Conservation (phyloP, 1,140 invertebrate genomes). For the Pseudomyrmex sp. region DNA sequence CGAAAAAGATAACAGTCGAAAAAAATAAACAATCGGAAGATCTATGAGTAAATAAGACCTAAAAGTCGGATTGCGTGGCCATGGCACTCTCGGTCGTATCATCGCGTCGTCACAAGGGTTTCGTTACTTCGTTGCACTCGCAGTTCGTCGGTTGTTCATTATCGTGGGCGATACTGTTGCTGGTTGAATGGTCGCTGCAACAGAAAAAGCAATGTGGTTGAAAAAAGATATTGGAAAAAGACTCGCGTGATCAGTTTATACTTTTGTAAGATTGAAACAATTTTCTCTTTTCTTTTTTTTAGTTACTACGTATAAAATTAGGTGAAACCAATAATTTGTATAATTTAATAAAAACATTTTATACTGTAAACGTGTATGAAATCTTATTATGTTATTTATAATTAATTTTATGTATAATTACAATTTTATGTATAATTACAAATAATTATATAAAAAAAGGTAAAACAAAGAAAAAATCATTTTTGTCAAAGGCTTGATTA, state of each 20-base stretch:
- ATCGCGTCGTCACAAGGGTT: slow-evolving; percentile 88
- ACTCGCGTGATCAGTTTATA: background rate
- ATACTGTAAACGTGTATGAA: too few relatives aligned
- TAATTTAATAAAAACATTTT: too few relatives aligned
- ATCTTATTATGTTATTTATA: too few relatives aligned
- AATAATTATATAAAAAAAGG: too few relatives aligned
- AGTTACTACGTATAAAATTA: too few relatives aligned
- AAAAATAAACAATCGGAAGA: slow-evolving; percentile 58
- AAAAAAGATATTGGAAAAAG: background rate
- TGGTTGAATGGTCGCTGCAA: slow-evolving; percentile 88
- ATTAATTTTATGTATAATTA: too few relatives aligned
- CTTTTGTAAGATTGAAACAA: background rate
- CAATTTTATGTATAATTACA: too few relatives aligned
- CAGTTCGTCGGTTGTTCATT: slow-evolving; percentile 84
- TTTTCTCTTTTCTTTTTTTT: background rate
- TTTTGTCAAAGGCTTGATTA: too few relatives aligned
- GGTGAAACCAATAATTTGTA: too few relatives aligned
- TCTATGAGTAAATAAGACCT: slow-evolving; percentile 63
- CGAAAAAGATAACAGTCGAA: background rate
- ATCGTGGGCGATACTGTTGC: slow-evolving; percentile 86
- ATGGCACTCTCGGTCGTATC: slow-evolving; percentile 88
- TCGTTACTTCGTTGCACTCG: slow-evolving; percentile 86
- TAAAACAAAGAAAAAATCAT: too few relatives aligned
- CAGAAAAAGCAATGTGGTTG: slow-evolving; percentile 71
- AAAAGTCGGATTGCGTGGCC: slow-evolving; percentile 84